phyloP scores from a whole-genome alignment of 2,888 invertebrate species.

The Brenthis hecate region DNA sequence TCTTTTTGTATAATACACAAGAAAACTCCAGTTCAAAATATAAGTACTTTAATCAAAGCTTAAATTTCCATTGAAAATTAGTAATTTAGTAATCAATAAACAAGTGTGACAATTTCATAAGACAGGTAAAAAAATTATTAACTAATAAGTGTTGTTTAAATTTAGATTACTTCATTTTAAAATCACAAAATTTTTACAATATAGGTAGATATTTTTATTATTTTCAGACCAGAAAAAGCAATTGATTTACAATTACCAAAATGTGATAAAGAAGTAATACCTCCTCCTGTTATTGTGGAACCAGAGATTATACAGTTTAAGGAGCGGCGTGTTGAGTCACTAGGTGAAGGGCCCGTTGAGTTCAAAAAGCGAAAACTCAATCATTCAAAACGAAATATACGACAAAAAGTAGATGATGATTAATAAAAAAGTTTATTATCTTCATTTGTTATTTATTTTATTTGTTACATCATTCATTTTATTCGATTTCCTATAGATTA shows the following conservation, averaged over 20 bases:
- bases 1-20: too few relatives aligned
- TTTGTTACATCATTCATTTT: neutral
- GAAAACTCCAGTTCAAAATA: too few relatives aligned
- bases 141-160: too few relatives aligned
- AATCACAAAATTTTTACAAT: neutral
- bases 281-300: conserved; percentile 75
- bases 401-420: conserved; percentile 85
- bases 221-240: conserved; percentile 54
- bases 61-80: too few relatives aligned
- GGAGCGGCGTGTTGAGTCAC: conserved; percentile 82
- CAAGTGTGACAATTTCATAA: too few relatives aligned
- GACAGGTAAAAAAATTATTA: too few relatives aligned
- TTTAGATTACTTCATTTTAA: neutral
- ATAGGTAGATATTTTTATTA: conserved; percentile 17
- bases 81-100: too few relatives aligned
- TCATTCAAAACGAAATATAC: conserved; percentile 82
- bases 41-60: too few relatives aligned
- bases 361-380: conserved; percentile 89
- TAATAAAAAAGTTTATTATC: conserved; percentile 44
- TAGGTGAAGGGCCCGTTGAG: conserved; percentile 78
- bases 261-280: conserved; percentile 64
- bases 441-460: neutral
- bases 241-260: conserved; percentile 89
- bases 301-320: conserved; percentile 79
- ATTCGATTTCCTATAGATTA: neutral